Evolutionary conservation across 2,113 vertebrate genomes (phyloP).

Genomic region (Chlamydotis undulata): DNA sequence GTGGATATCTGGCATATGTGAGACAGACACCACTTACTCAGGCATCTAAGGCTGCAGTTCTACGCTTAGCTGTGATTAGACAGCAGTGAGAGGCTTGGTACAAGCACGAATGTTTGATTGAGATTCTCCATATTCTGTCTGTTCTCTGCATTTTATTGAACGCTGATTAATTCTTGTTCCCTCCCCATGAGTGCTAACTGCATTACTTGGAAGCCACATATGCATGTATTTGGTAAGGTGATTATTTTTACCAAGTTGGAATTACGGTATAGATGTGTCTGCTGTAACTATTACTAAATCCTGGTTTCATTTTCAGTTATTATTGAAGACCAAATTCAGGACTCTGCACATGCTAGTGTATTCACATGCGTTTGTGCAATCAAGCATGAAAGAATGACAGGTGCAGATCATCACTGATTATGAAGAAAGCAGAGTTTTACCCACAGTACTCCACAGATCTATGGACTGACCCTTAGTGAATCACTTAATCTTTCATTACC

Average conservation of each 20-base stretch:
- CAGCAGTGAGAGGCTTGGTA: not conserved
- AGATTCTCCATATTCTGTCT: not conserved
- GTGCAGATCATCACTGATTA: not conserved
- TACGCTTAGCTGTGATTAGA: not conserved
- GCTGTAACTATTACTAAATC: not conserved
- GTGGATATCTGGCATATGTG: accelerated
- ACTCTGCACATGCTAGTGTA: not conserved
- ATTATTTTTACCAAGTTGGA: not conserved
- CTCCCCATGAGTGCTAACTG: not conserved
- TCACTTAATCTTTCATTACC: not conserved
- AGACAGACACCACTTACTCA: not conserved
- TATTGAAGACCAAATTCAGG: not conserved
- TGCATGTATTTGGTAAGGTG: not conserved
- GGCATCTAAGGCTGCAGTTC: not conserved
- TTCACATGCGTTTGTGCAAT: not conserved
- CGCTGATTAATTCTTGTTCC: not conserved
- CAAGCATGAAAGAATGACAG: not conserved
- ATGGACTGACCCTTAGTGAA: not conserved
- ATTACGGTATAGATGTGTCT: not conserved
- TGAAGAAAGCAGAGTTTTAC: not conserved
- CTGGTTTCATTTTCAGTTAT: not conserved
- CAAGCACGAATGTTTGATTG: accelerated
- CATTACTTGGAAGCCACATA: not conserved
- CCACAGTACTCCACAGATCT: not conserved
- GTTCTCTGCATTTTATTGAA: not conserved